Evolutionary conservation across 2,888 invertebrate species (phyloP).

Genomic region (Lydus trimaculatus): DNA sequence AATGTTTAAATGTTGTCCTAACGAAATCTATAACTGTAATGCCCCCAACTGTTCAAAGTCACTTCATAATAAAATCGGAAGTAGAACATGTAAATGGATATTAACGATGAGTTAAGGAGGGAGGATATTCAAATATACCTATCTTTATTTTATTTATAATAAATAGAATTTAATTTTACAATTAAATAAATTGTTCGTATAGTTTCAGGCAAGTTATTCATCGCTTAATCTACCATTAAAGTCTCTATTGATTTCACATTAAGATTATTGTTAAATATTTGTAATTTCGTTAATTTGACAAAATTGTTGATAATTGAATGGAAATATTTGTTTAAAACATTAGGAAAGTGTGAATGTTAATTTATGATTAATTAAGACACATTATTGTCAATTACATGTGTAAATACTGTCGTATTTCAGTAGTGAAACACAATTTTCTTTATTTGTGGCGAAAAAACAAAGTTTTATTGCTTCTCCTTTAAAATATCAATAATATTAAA

Average conservation of each 20-base stretch:
- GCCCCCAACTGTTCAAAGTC: constrained; percentile 18
- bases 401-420: no score
- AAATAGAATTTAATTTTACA: not conserved
- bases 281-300: not conserved
- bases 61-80: constrained; percentile 8
- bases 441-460: no score
- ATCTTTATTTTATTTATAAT: not conserved
- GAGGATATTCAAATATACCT: not conserved
- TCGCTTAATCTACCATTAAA: not conserved
- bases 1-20: constrained; percentile 17
- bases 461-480: no score
- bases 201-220: not conserved
- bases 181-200: not conserved
- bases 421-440: no score
- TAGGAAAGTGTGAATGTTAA: no score
- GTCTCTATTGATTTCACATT: not conserved
- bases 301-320: not conserved
- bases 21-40: constrained; percentile 19
- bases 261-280: not conserved
- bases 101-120: not conserved
- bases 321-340: not conserved
- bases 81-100: not conserved
- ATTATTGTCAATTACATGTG: no score
- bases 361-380: no score
- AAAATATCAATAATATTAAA: no score